Conservation (phyloP, 2,888 invertebrate species). For the Zygothrica quintamaculata region DNA sequence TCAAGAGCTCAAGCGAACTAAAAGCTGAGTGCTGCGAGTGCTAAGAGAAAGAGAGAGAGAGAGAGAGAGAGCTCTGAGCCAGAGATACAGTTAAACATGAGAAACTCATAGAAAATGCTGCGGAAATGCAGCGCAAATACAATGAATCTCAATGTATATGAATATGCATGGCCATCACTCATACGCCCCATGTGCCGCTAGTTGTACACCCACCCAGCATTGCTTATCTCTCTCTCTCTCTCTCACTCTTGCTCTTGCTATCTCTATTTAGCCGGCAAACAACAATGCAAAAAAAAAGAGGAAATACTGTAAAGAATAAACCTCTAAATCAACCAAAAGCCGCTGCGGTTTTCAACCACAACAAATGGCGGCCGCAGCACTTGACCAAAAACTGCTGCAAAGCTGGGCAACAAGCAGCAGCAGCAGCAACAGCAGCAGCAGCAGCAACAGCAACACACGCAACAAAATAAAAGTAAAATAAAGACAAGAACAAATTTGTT, state of each 20-base stretch:
- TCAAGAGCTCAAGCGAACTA: constrained; percentile 41
- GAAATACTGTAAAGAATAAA: constrained; percentile 13
- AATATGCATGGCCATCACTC: constrained; percentile 79
- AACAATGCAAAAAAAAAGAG: no score
- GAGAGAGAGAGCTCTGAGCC: constrained; percentile 20
- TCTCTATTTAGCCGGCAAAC: no score
- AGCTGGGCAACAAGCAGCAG: constrained; percentile 18
- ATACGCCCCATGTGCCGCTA: constrained; percentile 59
- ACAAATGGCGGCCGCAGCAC: constrained; percentile 62
- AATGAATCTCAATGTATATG: constrained; percentile 77
- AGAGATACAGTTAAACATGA: constrained; percentile 34
- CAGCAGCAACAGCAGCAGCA: constrained; percentile 6
- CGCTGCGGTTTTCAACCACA: constrained; percentile 70
- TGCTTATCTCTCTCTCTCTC: background rate
- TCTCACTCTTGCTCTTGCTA: background rate
- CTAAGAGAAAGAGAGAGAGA: background rate
- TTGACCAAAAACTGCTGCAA: constrained; percentile 51
- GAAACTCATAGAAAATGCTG: constrained; percentile 60
- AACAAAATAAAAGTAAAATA: no score
- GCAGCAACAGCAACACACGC: constrained; percentile 6
- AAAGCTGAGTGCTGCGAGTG: background rate
- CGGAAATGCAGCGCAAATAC: constrained; percentile 76
- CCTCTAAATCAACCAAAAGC: constrained; percentile 57
- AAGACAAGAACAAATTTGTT: constrained; percentile 18
- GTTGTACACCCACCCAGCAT: background rate